Conservation (phyloP, 2,888 invertebrate species). For the Conchocele bisecta region DNA sequence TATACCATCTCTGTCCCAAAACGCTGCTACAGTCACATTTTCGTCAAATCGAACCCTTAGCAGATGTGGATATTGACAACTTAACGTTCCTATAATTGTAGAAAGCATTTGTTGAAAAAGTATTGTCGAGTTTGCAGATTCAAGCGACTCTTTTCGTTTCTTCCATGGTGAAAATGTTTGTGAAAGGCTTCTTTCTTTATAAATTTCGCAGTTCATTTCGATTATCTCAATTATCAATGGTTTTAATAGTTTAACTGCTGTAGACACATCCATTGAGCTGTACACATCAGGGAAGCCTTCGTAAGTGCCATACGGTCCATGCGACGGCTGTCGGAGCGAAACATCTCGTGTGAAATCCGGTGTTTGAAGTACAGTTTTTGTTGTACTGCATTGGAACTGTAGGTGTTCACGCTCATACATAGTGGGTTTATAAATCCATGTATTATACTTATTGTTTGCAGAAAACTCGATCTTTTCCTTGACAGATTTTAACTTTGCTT, state of each 20-base stretch:
- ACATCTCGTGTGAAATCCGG: too few relatives aligned
- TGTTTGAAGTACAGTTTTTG: conserved; percentile 91
- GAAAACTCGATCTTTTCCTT: conserved; percentile 67
- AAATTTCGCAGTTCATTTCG: neutral
- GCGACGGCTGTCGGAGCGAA: too few relatives aligned
- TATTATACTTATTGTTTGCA: conserved; percentile 35
- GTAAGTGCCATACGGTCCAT: too few relatives aligned
- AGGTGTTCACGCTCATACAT: conserved; percentile 82
- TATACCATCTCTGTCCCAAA: conserved; percentile 86
- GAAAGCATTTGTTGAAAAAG: conserved; percentile 15
- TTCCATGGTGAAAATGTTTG: too few relatives aligned
- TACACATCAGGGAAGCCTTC: conserved; percentile 87
- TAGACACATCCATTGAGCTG: conserved; percentile 81
- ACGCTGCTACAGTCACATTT: conserved; percentile 91
- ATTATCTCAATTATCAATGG: neutral
- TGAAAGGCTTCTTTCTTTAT: neutral
- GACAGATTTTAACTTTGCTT: conserved; percentile 50
- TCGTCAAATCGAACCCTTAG: conserved; percentile 86
- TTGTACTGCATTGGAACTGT: conserved; percentile 89
- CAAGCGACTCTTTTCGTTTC: too few relatives aligned
- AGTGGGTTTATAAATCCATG: conserved; percentile 44
- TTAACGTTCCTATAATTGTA: conserved; percentile 20
- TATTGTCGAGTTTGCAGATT: too few relatives aligned
- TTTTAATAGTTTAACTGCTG: neutral
- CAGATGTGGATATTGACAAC: conserved; percentile 65